A percentile compares a stretch with the other conserved stretches of the same genome.
Evolutionary conservation across 2,888 invertebrate species (phyloP).

Genomic region (Hypolimnas misippus): DNA sequence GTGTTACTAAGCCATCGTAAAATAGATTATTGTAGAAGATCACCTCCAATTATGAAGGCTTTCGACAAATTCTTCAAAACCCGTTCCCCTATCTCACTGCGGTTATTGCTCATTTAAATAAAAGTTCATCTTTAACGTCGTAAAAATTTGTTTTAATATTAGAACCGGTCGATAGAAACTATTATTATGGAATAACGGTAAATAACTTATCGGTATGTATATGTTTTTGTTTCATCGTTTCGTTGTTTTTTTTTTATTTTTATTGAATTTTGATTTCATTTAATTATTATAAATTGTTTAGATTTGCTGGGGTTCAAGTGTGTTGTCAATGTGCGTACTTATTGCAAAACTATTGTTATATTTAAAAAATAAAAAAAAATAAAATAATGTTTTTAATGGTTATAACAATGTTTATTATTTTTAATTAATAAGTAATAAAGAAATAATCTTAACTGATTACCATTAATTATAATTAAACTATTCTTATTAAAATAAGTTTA

Average conservation of each 20-base stretch:
- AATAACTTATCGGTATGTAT: not conserved
- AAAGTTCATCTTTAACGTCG: conserved; percentile 10
- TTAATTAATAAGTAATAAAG: no score
- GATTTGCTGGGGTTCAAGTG: no score
- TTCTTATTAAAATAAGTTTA: no score
- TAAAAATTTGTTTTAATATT: conserved; percentile 15
- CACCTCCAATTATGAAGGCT: conserved; percentile 22
- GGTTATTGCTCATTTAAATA: conserved; percentile 19
- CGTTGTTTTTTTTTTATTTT: not conserved
- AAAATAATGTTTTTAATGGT: no score
- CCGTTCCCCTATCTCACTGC: conserved; percentile 8
- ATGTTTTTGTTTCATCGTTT: no score
- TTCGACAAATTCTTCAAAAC: conserved; percentile 23
- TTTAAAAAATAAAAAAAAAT: no score
- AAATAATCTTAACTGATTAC: no score
- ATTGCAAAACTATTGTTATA: no score
- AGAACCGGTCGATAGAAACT: conserved; percentile 10
- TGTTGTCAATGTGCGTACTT: no score
- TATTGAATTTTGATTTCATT: not conserved
- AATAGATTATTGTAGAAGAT: conserved; percentile 17
- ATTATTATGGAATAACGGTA: conserved; percentile 26
- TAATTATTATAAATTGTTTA: not conserved
- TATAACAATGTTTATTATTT: no score
- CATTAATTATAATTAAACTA: no score
- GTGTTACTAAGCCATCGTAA: conserved; percentile 1